phyloP scores from a whole-genome alignment of 2,113 vertebrate species.

The Pteronura brasiliensis region DNA sequence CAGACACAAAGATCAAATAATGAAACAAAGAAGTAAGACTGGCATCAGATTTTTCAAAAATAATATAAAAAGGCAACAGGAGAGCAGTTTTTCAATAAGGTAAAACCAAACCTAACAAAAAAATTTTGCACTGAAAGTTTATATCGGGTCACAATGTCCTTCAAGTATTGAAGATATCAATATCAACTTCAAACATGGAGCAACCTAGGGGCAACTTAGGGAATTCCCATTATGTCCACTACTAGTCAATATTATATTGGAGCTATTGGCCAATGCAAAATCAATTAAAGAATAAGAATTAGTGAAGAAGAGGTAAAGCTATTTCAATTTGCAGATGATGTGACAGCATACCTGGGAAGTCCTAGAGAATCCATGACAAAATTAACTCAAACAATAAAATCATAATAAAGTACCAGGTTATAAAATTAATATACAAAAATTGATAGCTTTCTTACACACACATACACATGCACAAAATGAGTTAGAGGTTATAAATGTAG shows the following conservation, averaged over 20 bases:
- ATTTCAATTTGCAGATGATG: not conserved
- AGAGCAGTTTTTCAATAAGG: not conserved
- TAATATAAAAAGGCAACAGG: not conserved
- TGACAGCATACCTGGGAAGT: not conserved
- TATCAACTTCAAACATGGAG: not conserved
- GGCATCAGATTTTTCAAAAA: not conserved
- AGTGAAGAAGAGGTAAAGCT: not conserved
- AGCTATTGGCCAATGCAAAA: not conserved
- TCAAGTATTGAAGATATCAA: not conserved
- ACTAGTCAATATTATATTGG: not conserved
- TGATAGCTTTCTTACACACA: not conserved
- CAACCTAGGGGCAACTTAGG: not conserved
- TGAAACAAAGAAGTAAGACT: not conserved
- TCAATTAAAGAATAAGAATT: not conserved
- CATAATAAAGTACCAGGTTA: not conserved
- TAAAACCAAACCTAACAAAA: not conserved
- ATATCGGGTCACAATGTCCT: not conserved
- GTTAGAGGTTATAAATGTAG: not conserved
- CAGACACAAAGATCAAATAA: not conserved
- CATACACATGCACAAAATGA: not conserved
- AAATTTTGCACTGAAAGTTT: not conserved
- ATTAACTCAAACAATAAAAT: not conserved
- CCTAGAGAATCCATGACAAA: not conserved
- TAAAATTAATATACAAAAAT: not conserved
- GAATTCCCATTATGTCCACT: not conserved